These are phyloP conservation scores for Melanocharis versteri DNA, from an alignment of 2,113 vertebrate genomes.

Conservation along the genomic window DNA sequence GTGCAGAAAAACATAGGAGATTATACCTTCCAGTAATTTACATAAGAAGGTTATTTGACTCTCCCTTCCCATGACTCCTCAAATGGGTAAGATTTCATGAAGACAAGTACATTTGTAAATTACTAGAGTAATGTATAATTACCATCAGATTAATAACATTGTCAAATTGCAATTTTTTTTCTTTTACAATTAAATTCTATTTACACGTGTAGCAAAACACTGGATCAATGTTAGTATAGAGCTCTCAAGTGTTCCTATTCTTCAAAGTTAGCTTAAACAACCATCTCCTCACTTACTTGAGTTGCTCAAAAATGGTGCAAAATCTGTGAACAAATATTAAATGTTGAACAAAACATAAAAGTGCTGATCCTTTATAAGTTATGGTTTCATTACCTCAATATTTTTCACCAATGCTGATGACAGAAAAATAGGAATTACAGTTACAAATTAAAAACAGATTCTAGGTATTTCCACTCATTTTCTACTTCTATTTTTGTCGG, in stretches of 20 bases:
- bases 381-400: slow-evolving; percentile 7
- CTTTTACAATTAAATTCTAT: neutral
- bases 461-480: neutral
- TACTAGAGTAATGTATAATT: neutral
- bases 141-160: neutral
- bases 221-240: slow-evolving; percentile 67
- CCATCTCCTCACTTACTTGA: slow-evolving; percentile 85
- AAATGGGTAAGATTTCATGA: neutral
- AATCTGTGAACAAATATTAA: slow-evolving; percentile 90
- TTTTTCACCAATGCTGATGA: neutral
- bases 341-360: slow-evolving; percentile 73
- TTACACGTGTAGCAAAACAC: slow-evolving; percentile 72
- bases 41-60: neutral
- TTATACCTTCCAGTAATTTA: neutral
- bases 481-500: neutral
- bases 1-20: neutral
- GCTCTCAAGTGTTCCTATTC: slow-evolving; percentile 51
- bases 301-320: slow-evolving; percentile 80
- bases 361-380: neutral
- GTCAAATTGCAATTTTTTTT: neutral
- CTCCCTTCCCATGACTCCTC: neutral
- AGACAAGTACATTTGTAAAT: neutral
- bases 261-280: slow-evolving; percentile 70
- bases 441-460: neutral
- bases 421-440: neutral